These are phyloP conservation scores for Lonchura striata DNA, from an alignment of 2,113 vertebrate species.

Conservation along the genomic window DNA sequence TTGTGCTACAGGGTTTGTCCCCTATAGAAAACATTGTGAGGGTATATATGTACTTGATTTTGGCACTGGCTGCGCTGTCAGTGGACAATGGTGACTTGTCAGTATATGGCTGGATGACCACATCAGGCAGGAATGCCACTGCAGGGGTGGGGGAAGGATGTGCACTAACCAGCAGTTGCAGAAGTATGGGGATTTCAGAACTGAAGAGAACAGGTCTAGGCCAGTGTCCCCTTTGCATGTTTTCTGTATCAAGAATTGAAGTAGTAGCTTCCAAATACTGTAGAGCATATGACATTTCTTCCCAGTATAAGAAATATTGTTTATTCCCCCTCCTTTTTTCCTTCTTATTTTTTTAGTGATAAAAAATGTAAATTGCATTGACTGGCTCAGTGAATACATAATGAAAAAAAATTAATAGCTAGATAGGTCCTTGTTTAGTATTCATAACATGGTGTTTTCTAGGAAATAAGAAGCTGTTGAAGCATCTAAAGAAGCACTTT, in stretches of 20 bases:
- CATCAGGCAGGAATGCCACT: neutral
- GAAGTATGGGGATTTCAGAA: neutral
- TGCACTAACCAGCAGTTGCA: neutral
- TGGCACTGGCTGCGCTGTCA: neutral
- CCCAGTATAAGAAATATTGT: neutral
- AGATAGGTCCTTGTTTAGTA: neutral
- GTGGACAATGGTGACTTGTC: neutral
- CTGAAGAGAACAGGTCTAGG: neutral
- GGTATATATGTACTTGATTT: neutral
- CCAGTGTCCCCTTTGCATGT: neutral
- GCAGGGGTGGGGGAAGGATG: neutral
- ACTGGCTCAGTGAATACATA: neutral
- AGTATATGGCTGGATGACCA: neutral
- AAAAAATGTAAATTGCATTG: neutral
- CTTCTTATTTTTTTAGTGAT: neutral
- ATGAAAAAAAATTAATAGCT: neutral
- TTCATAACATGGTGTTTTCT: neutral
- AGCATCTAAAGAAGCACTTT: neutral
- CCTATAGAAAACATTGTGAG: neutral
- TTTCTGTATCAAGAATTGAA: neutral
- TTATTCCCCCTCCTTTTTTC: neutral
- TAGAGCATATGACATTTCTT: neutral
- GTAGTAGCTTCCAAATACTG: neutral
- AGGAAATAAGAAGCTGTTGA: constrained; percentile 23
- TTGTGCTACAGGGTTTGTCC: neutral